Base-by-base conservation (phyloP, 2,888 invertebrate species). In the Cephus runcator region DNA sequence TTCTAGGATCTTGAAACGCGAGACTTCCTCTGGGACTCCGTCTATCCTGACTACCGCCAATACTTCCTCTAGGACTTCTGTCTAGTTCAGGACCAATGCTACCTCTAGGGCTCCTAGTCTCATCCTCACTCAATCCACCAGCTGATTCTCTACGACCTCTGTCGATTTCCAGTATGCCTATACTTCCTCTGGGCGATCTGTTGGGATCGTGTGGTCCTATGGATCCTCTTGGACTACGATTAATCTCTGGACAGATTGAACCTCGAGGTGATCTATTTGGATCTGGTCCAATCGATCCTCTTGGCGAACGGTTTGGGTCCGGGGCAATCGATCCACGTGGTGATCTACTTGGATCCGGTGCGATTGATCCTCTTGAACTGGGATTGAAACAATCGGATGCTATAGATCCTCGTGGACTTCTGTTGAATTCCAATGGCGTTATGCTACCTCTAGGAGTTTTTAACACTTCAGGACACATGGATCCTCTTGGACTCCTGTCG, bases 11-110 rank as follows among this genome's bases (percentile, higher is more conserved):
- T 76, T 90, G 90, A 0, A 85, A 82, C 11, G 83, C 79, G 6
- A 95, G 93, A 85, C 94, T 94, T 0, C 94, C 94, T 76, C 95
- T 92, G 0, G 94, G 94, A 87, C 94, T 94, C 71, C 94, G 92
- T 80, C 93, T 94, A 69, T 92, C 90, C 73, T 93, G 92, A 80
- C 92, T 93, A 78, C 89, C 89, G 4, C 88, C 85, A 36, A 92
- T 87, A 85, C 93, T 92, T 83, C 93, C 77, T 34, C 92, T 86
- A 0, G 92, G 92, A 79, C 90, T 92, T 33, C 91, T 89, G 79
- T 91, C 90, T 30, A 89, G 89, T n/a, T 82, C 83, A 0, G 93
- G 93, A 33, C 94, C 93, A 76, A 95, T 92, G 40, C 94, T 94
- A 0, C 94, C 94, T 74, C 94, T 92, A 0, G 94, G 94, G 83